Evolutionary conservation across 1,140 invertebrate genomes (phyloP), one percentile per base, ranked within the genome.

Genomic region (Nautilus pompilius): DNA sequence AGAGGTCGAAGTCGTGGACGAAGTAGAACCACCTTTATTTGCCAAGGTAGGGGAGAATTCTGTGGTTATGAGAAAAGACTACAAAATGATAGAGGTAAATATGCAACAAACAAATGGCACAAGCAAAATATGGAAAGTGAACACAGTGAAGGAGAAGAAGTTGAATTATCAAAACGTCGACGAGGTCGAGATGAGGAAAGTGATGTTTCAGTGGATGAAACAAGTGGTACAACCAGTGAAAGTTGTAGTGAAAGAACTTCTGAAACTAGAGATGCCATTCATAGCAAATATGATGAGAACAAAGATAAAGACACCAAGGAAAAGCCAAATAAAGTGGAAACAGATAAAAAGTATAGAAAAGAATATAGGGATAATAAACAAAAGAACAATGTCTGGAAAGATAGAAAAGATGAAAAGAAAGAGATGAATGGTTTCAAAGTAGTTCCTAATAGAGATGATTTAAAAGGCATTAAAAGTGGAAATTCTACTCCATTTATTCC

Each of bases 401-500:
- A 69, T 34, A 32, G 10, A 22, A 57, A 34, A 20, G 51, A 67
- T 13, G 58, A 65, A 17, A 66, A 63, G 55, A 70, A 61, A 58
- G 70, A 70, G n/a, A n/a, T n/a, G n/a, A n/a, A n/a, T n/a, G 28
- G 24, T 26, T 59, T 28, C n/a, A 56, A 66, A 24, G 57, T 45
- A 5, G 41, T 53, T 53, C 51, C 36, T 51, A 58, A 70, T 60
- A 13, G 49, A 59, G 57, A 62, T 20, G 49, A 45, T n/a, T 51
- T 48, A 20, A 58, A 55, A 2, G 65, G 65, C 41, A 54, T 58
- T 20, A 53, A 28, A 53, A 24, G 48, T 10, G 24, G 24, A 24
- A 33, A 36, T n/a, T 41, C 61, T n/a, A n/a, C n/a, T 36, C 58
- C 60, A 6, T 77, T 92, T 82, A 88, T 90, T 13, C 91, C 91